These are phyloP conservation scores for Geotrypetes seraphini DNA, from an alignment of 2,797 vertebrate species.

Conservation along the genomic window DNA sequence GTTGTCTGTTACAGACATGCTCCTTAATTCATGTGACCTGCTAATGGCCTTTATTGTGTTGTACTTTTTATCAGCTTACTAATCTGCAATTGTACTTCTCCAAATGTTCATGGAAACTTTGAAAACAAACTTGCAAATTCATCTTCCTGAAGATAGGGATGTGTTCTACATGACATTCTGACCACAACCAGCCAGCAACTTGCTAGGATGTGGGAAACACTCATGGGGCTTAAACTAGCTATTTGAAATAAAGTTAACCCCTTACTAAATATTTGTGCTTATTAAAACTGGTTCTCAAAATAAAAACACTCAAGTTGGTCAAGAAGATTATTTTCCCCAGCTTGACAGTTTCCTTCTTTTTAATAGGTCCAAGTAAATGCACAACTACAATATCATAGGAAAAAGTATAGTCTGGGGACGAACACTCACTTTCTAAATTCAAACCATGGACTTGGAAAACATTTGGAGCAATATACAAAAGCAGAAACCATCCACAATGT, in stretches of 20 bases:
- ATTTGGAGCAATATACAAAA: too few relatives aligned
- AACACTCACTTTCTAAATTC: too few relatives aligned
- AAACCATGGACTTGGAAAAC: too few relatives aligned
- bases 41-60: conserved; percentile 16
- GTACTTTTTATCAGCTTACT: conserved; percentile 19
- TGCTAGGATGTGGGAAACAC: conserved; percentile 10
- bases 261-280: not conserved
- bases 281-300: not conserved
- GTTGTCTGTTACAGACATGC: too few relatives aligned
- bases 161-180: conserved; percentile 15
- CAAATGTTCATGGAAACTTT: conserved; percentile 37
- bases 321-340: not conserved
- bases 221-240: conserved; percentile 4
- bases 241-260: not conserved
- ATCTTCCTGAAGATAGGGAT: conserved; percentile 41
- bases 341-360: not conserved
- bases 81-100: conserved; percentile 37
- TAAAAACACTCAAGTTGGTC: not conserved
- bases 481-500: too few relatives aligned
- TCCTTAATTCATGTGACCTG: conserved; percentile 1
- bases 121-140: conserved; percentile 22
- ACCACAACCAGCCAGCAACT: conserved; percentile 16
- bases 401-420: too few relatives aligned
- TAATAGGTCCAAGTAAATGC: too few relatives aligned
- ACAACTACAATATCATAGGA: too few relatives aligned